A percentile compares a stretch with the other conserved stretches of the same genome.
Conservation (phyloP, 2,888 invertebrate species). For the Acrobasis suavella region DNA sequence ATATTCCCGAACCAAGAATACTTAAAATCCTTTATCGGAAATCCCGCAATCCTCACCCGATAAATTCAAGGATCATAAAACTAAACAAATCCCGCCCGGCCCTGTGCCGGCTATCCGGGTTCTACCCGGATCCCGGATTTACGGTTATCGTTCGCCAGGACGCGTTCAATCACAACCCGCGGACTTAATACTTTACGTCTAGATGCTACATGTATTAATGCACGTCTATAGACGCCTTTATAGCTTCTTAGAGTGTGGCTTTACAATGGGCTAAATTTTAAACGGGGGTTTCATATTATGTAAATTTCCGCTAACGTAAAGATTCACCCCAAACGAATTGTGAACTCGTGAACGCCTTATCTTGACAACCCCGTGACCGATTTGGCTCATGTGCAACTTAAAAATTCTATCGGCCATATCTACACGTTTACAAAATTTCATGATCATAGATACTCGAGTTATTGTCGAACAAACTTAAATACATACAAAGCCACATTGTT, state of each 20-base stretch:
- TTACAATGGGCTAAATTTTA: no score
- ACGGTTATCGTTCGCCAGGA: slow-evolving; percentile 79
- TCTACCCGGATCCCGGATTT: slow-evolving; percentile 68
- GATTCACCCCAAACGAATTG: no score
- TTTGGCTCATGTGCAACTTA: no score
- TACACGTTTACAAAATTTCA: no score
- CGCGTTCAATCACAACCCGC: slow-evolving; percentile 79
- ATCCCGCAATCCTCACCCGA: slow-evolving; percentile 15
- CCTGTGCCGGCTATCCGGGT: slow-evolving; percentile 50
- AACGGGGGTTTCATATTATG: no score
- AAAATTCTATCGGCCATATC: no score
- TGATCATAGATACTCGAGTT: no score
- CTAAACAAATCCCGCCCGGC: slow-evolving; percentile 36
- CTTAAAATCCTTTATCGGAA: slow-evolving; percentile 12
- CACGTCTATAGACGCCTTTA: background rate
- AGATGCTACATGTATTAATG: slow-evolving; percentile 29
- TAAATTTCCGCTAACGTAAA: no score
- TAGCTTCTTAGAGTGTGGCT: background rate
- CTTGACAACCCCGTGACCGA: no score
- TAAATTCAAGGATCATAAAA: slow-evolving; percentile 24
- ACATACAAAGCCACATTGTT: no score
- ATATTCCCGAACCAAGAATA: slow-evolving; percentile 11
- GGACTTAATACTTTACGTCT: slow-evolving; percentile 70
- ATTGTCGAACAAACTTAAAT: no score
- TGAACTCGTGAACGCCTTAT: no score